Base-by-base conservation (phyloP, 2,797 vertebrate species). In the Sebastes nivosus region DNA sequence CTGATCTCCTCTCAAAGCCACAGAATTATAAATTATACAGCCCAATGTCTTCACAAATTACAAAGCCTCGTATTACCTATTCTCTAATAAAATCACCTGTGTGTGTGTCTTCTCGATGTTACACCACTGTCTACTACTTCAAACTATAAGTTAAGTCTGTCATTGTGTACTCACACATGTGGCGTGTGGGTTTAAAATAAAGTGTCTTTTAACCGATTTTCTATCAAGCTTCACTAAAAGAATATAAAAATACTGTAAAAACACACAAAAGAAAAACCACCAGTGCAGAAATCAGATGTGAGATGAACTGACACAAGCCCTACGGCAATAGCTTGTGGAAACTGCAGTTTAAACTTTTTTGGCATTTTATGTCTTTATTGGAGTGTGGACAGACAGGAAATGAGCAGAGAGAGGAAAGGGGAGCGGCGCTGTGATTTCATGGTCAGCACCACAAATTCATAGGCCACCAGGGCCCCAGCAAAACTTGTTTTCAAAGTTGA, bases 41-140 rank as follows among this genome's bases (percentile, higher is more conserved):
- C 95, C 79, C 24, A 72, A 67, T 91, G 75, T 82, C 94, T 96
- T 96, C 95, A 96, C 94, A 97, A 97, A 97, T 96, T 97, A 97
- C 72, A 90, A 84, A 83, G 72, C 61, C 69, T 86, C 95, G 95
- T 95, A 95, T 96, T 96, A 96, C 84, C 93, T 95, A 92, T 91
- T 94, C 93, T 94, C 91, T 95, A 81, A 74, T 80, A 89, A 92
- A 94, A 77, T 67, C 0, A 4, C 63, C 2, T 50, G 11, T 36
- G 29, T 68, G 52, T 38, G 6, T 34, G 68, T 16, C 29, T 10
- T 1, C 13, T 59, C 11, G 14, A 25, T 59, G 57, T 0, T 29
- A 59, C 0, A 59, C 50, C 50, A 52, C 50, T 0, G 50, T n/a
- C 50, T 52, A n/a, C 50, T 52, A 52, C 32, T 54, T 63, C n/a